Evolutionary conservation across 2,888 invertebrate genomes (phyloP).

Genomic region (Erynnis tages): DNA sequence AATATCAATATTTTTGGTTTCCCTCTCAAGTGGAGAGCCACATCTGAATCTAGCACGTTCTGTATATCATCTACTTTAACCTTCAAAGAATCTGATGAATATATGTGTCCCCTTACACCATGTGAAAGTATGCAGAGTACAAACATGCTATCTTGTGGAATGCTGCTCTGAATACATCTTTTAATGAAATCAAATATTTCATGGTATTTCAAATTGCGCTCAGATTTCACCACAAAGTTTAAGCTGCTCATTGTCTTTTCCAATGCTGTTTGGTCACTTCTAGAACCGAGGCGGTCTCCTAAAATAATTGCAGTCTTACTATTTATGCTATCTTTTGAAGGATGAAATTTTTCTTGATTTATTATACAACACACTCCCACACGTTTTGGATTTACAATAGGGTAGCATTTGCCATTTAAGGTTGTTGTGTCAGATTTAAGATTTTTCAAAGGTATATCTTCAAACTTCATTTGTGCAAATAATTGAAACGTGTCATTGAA

Average conservation of each 20-base stretch:
- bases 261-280: conserved; percentile 51
- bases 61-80: conserved; percentile 66
- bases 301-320: conserved; percentile 37
- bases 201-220: conserved; percentile 52
- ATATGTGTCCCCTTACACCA: conserved; percentile 66
- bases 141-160: conserved; percentile 63
- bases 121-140: conserved; percentile 72
- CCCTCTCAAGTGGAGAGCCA: conserved; percentile 47
- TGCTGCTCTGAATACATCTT: conserved; percentile 48
- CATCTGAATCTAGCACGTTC: conserved; percentile 59
- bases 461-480: conserved; percentile 43
- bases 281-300: conserved; percentile 54
- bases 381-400: conserved; percentile 56
- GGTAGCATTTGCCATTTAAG: conserved; percentile 46
- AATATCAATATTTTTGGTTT: conserved; percentile 68
- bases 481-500: conserved; percentile 48
- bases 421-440: conserved; percentile 54
- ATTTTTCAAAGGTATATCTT: conserved; percentile 42
- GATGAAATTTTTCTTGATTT: conserved; percentile 67
- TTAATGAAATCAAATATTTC: conserved; percentile 57
- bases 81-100: conserved; percentile 66
- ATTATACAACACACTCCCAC: conserved; percentile 68
- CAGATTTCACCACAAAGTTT: conserved; percentile 59
- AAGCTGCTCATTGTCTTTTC: conserved; percentile 57
- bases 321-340: conserved; percentile 58